Evolutionary conservation across 1,140 invertebrate genomes (phyloP).

Genomic region (Lutraria rhynchaena): DNA sequence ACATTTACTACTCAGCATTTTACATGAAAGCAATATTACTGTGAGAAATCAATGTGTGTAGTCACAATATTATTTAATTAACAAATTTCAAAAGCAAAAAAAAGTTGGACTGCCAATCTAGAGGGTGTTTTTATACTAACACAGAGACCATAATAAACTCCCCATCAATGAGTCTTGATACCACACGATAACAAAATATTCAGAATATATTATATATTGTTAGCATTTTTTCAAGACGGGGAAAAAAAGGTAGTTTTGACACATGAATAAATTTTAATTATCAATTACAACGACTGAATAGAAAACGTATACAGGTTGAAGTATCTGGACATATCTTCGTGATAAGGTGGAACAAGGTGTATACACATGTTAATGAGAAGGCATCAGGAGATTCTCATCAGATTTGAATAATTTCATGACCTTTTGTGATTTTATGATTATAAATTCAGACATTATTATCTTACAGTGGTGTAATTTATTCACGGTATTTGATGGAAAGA

Average conservation of each 20-base stretch:
- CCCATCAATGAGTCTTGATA: background rate
- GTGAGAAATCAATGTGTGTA: too few species aligned
- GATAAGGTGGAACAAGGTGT: background rate
- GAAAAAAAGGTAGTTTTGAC: slow-evolving; percentile 8
- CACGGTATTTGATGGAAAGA: slow-evolving; percentile 34
- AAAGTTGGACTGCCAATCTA: too few species aligned
- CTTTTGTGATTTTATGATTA: slow-evolving; percentile 28
- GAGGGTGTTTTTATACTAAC: too few species aligned
- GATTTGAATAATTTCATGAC: slow-evolving; percentile 39
- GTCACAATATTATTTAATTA: too few species aligned
- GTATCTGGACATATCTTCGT: slow-evolving; percentile 16
- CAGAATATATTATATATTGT: slow-evolving; percentile 37
- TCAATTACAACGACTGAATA: slow-evolving; percentile 1
- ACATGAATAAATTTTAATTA: slow-evolving; percentile 49
- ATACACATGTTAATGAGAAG: slow-evolving; percentile 43
- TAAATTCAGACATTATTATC: slow-evolving; percentile 35
- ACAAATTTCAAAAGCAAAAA: too few species aligned
- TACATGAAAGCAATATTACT: too few species aligned
- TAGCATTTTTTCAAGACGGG: slow-evolving; percentile 1
- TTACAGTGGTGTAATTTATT: slow-evolving; percentile 35
- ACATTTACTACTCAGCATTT: too few species aligned
- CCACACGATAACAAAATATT: background rate
- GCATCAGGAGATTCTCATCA: slow-evolving; percentile 1
- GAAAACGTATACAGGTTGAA: background rate
- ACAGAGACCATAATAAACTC: too few species aligned